phyloP scores from a whole-genome alignment of 2,797 vertebrate species.

The Eremophila alpestris region DNA sequence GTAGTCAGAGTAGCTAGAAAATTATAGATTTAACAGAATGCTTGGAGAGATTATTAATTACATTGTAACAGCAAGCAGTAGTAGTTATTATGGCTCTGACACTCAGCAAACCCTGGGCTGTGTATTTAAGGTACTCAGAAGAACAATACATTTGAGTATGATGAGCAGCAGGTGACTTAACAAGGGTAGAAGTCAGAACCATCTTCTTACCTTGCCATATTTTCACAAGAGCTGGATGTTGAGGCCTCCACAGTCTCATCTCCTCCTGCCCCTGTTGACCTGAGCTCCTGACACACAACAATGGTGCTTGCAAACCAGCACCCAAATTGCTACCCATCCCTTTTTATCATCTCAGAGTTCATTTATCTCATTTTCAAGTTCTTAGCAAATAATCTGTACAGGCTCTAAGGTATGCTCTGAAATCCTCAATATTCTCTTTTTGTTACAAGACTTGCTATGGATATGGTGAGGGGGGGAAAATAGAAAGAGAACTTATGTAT shows the following conservation, averaged over 20 bases:
- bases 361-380: neutral
- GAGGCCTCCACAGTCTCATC: neutral
- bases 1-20: neutral
- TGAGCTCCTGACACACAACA: neutral
- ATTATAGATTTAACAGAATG: neutral
- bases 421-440: rapidly evolving
- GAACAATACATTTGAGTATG: rapidly evolving
- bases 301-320: neutral
- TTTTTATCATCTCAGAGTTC: neutral
- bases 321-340: neutral
- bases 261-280: neutral
- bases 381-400: neutral
- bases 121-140: neutral
- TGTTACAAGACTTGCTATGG: neutral
- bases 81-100: neutral
- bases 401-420: neutral
- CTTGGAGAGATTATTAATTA: neutral
- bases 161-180: neutral
- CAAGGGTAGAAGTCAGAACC: neutral
- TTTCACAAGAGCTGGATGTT: neutral
- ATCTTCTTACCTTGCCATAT: neutral
- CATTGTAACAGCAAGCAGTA: neutral
- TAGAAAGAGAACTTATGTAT: neutral
- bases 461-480: rapidly evolving
- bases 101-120: neutral